phyloP scores from a whole-genome alignment of 2,113 vertebrate species.

The Psettodes erumei region DNA sequence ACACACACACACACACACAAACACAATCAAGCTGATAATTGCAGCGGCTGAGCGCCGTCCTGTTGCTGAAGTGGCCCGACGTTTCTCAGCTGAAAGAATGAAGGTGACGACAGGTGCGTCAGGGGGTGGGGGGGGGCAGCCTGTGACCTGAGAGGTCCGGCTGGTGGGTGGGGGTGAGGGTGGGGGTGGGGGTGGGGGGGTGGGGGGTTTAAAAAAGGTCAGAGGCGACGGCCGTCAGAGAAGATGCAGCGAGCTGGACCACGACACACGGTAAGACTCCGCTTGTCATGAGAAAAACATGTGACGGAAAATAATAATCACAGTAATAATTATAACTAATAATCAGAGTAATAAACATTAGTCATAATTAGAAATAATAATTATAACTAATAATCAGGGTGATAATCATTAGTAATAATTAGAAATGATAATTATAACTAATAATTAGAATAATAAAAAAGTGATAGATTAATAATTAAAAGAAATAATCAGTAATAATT shows the following conservation, averaged over 20 bases:
- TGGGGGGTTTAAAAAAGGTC: conserved; percentile 64
- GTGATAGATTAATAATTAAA: no score
- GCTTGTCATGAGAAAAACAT: no score
- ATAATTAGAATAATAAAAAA: no score
- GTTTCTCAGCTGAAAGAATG: conserved; percentile 80
- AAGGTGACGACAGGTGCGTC: conserved; percentile 65
- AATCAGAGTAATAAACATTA: no score
- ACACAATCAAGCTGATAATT: conserved; percentile 65
- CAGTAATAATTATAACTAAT: no score
- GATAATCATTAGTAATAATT: no score
- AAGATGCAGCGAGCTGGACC: conserved; percentile 1
- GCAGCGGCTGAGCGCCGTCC: background rate
- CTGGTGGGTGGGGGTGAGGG: background rate
- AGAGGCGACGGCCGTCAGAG: background rate
- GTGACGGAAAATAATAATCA: no score
- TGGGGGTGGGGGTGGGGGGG: background rate
- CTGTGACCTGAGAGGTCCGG: background rate
- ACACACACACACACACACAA: no score
- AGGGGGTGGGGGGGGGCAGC: background rate
- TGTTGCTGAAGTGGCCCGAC: conserved; percentile 8
- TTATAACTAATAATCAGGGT: no score
- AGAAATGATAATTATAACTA: no score
- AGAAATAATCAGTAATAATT: no score
- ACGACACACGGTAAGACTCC: conserved; percentile 60
- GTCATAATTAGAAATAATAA: no score